Percentiles rank a stretch among this genome's conserved stretches.
These are phyloP conservation scores for Caenorhabditis sp. DNA, from an alignment of 2,888 invertebrate species.

Conservation along the genomic window DNA sequence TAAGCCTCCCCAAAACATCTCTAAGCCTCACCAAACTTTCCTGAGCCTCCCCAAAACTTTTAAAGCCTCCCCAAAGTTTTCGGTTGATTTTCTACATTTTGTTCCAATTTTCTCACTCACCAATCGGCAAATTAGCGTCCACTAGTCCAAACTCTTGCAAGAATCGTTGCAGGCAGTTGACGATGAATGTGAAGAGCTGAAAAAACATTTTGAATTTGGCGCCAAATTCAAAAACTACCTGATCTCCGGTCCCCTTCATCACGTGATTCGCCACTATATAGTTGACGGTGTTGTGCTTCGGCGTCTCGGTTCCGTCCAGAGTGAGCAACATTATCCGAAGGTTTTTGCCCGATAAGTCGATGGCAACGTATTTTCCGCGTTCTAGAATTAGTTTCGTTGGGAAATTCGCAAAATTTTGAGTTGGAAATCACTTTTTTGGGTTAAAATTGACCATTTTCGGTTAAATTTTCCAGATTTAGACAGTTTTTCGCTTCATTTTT, in stretches of 20 bases:
- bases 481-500: background rate
- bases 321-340: slow-evolving; percentile 82
- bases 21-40: background rate
- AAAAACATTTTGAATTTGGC: slow-evolving; percentile 47
- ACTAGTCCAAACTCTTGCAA: slow-evolving; percentile 81
- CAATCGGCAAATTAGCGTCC: slow-evolving; percentile 82
- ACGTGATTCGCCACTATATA: slow-evolving; percentile 82
- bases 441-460: background rate
- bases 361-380: slow-evolving; percentile 82
- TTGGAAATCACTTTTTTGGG: background rate
- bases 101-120: slow-evolving; percentile 30
- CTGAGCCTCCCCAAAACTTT: no score
- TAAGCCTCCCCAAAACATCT: no score
- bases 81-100: background rate
- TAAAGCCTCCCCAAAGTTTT: background rate
- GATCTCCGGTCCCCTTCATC: slow-evolving; percentile 83
- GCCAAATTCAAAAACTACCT: slow-evolving; percentile 69
- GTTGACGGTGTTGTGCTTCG: slow-evolving; percentile 78
- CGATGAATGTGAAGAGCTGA: slow-evolving; percentile 83
- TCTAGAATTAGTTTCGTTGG: slow-evolving; percentile 71
- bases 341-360: slow-evolving; percentile 83
- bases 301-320: slow-evolving; percentile 76
- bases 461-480: background rate
- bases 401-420: background rate
- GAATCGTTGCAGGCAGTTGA: slow-evolving; percentile 83